Conservation (phyloP, 1,140 invertebrate genomes). For the Portunus trituberculatus region DNA sequence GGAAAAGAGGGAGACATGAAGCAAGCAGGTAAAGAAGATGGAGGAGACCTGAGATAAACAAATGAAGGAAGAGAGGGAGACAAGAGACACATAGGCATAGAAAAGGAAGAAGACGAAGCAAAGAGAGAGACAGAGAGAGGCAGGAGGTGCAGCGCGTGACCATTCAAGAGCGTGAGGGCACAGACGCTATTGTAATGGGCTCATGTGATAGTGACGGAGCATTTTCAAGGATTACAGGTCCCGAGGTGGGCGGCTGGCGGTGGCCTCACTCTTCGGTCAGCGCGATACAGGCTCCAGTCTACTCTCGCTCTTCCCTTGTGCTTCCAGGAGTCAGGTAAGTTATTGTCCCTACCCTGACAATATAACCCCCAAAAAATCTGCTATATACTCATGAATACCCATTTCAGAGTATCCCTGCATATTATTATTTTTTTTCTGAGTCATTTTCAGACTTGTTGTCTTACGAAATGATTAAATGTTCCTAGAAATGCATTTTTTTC, state of each 20-base stretch:
- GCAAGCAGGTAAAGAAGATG: background rate
- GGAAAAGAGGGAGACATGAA: background rate
- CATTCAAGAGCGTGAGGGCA: background rate
- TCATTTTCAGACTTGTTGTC: no score
- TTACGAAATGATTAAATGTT: no score
- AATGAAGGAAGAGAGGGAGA: background rate
- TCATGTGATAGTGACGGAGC: constrained; percentile 43
- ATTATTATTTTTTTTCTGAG: no score
- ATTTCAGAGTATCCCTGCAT: no score
- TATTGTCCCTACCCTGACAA: background rate
- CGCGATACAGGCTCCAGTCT: constrained; percentile 3
- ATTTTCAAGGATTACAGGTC: background rate
- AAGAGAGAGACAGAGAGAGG: constrained; percentile 5
- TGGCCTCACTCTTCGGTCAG: background rate
- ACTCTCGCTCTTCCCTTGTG: background rate
- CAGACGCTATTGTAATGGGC: background rate
- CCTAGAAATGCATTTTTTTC: no score
- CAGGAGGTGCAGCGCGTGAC: background rate
- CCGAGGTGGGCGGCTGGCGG: background rate
- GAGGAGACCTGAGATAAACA: background rate
- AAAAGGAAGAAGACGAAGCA: background rate
- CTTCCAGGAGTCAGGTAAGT: background rate
- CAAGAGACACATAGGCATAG: background rate
- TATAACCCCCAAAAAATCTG: background rate
- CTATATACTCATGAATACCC: no score